phyloP scores from a whole-genome alignment of 2,888 invertebrate species.

The Nephrotoma flavescens region DNA sequence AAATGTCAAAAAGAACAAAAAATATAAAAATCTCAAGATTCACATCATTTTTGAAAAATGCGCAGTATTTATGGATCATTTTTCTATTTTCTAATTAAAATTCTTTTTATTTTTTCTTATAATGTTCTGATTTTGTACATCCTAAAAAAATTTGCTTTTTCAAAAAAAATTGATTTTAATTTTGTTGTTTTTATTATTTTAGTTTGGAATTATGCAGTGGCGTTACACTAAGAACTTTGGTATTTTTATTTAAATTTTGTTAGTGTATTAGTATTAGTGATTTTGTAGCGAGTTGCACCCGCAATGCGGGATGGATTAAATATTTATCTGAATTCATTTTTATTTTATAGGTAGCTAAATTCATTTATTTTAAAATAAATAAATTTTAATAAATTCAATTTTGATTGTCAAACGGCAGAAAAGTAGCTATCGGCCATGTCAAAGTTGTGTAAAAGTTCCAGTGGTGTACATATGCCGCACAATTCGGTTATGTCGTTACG shows the following conservation, averaged over 20 bases:
- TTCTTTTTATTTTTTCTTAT: background rate
- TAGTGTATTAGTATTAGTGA: background rate
- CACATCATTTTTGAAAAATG: constrained; percentile 1
- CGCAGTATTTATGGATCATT: constrained; percentile 1
- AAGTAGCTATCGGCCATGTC: no score
- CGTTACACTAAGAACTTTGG: background rate
- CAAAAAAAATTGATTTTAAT: background rate
- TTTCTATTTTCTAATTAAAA: background rate
- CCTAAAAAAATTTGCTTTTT: background rate
- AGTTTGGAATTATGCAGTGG: background rate
- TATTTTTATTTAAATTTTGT: background rate
- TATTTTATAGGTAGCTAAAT: background rate
- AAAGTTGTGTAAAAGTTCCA: background rate
- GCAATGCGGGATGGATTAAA: background rate
- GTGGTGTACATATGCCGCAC: background rate
- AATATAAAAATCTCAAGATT: background rate
- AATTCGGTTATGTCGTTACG: background rate
- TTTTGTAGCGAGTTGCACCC: background rate
- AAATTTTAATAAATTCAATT: background rate
- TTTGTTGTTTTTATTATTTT: background rate
- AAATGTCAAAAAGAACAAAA: background rate
- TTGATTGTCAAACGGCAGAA: background rate
- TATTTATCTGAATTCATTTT: background rate
- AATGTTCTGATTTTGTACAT: background rate
- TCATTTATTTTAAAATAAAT: background rate